These are phyloP conservation scores for Potamilus streckersoni DNA, from an alignment of 1,140 invertebrate genomes.

Conservation along the genomic window DNA sequence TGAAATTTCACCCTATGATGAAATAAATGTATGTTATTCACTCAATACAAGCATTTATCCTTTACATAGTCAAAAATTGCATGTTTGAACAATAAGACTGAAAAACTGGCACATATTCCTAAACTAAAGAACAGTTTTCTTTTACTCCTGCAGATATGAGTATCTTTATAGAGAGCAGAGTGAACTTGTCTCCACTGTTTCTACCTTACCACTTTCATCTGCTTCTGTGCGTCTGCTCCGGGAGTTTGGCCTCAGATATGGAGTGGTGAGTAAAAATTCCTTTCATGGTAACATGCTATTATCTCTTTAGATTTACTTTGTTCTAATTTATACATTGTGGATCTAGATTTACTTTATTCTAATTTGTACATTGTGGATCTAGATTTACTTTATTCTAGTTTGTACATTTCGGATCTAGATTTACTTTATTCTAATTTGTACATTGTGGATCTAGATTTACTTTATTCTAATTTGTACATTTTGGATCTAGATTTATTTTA, in stretches of 20 bases:
- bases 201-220: constrained; percentile 45
- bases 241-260: constrained; percentile 61
- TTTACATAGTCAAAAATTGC: not conserved
- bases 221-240: constrained; percentile 51
- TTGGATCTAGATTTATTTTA: not conserved
- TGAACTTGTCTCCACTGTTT: constrained; percentile 28
- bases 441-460: not conserved
- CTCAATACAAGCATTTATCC: too few species aligned
- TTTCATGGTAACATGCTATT: not conserved
- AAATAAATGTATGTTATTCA: too few species aligned
- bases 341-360: too few species aligned
- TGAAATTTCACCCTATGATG: not conserved
- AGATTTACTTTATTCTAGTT: not conserved
- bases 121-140: too few species aligned
- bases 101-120: not conserved
- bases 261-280: constrained; percentile 47
- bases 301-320: too few species aligned
- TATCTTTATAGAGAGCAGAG: constrained; percentile 38
- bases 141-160: constrained; percentile 48
- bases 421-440: not conserved
- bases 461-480: not conserved
- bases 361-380: not conserved
- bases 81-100: not conserved
- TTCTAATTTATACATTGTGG: not conserved
- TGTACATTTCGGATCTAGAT: not conserved